phyloP scores from a whole-genome alignment of 1,140 invertebrate species.

The Anastrepha obliqua region DNA sequence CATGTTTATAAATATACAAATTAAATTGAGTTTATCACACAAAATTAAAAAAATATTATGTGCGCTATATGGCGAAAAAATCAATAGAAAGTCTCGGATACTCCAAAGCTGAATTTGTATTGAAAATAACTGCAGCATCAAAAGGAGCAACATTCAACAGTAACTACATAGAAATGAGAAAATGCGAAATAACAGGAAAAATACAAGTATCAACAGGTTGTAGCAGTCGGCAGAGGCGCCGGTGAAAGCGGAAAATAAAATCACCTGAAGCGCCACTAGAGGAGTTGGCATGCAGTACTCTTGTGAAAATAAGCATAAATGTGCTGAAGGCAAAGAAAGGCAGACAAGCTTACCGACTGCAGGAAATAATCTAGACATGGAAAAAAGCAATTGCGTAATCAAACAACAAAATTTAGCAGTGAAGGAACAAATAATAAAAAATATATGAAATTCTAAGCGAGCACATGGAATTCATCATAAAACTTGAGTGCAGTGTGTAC shows the following conservation, averaged over 20 bases:
- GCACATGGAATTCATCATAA: too few species aligned
- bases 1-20: too few species aligned
- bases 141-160: not conserved
- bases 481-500: too few species aligned
- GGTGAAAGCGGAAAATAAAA: not conserved
- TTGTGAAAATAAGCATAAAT: not conserved
- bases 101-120: too few species aligned
- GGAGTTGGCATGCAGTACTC: not conserved
- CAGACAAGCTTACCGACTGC: not conserved
- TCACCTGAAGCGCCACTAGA: not conserved
- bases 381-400: not conserved
- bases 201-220: slow-evolving; percentile 17
- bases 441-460: too few species aligned
- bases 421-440: too few species aligned
- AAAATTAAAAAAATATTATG: too few species aligned
- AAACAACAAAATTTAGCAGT: too few species aligned
- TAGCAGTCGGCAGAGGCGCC: not conserved
- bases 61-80: too few species aligned
- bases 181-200: slow-evolving; percentile 5
- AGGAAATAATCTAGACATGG: not conserved
- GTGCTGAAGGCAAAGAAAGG: not conserved
- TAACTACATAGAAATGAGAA: not conserved
- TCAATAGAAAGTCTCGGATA: too few species aligned
- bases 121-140: too few species aligned
- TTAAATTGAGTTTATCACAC: too few species aligned